A percentile compares a stretch with the other conserved stretches of the same genome.
phyloP scores from a whole-genome alignment of 1,140 invertebrate species.

The Coptotermes formosanus region DNA sequence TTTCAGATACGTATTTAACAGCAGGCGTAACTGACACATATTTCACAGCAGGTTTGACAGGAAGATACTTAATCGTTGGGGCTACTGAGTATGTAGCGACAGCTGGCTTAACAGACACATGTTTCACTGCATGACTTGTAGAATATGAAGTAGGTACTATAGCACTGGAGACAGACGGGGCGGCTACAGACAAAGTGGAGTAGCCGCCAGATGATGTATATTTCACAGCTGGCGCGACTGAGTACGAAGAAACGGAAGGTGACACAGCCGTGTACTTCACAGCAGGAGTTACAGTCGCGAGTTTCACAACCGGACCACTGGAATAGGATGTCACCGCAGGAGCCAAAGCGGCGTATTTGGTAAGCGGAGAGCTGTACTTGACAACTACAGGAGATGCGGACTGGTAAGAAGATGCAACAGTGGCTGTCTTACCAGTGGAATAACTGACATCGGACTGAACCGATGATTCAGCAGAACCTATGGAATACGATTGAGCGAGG shows the following conservation, averaged over 20 bases:
- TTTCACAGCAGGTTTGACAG: background rate
- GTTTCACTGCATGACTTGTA: background rate
- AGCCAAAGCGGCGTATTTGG: constrained; percentile 18
- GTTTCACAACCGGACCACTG: background rate
- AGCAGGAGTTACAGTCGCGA: constrained; percentile 17
- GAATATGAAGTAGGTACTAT: background rate
- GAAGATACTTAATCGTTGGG: background rate
- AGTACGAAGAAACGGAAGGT: background rate
- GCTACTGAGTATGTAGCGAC: background rate
- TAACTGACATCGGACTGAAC: background rate
- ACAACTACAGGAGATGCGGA: constrained; percentile 22
- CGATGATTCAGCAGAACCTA: background rate
- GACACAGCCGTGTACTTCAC: constrained; percentile 14
- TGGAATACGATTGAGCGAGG: background rate
- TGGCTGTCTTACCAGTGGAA: background rate
- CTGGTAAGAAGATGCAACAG: constrained; percentile 24
- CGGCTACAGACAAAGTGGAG: background rate
- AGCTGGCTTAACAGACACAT: background rate
- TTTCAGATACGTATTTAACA: background rate
- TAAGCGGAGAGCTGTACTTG: constrained; percentile 12
- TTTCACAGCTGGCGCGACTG: background rate
- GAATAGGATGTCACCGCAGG: background rate
- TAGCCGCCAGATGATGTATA: background rate
- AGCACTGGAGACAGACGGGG: background rate
- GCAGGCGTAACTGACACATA: background rate